These are phyloP conservation scores for Lasioglossum leucozonium DNA, from an alignment of 2,888 invertebrate species.

Conservation along the genomic window DNA sequence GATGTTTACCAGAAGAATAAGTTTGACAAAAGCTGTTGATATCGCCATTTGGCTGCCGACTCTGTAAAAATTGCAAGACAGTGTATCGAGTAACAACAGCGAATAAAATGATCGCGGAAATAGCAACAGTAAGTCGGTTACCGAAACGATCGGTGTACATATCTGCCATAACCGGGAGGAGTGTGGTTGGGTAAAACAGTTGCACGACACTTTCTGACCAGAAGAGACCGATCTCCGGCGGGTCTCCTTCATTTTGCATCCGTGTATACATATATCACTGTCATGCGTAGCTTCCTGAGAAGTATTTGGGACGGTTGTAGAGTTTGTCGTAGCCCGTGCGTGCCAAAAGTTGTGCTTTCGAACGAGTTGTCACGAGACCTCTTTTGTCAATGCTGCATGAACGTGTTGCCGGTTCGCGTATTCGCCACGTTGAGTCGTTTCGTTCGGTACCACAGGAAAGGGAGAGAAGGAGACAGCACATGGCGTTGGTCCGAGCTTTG, in stretches of 20 bases:
- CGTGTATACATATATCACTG: conserved; percentile 45
- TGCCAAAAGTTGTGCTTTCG: conserved; percentile 65
- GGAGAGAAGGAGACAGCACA: conserved; percentile 95
- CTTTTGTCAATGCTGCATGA: conserved; percentile 55
- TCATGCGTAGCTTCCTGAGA: conserved; percentile 60
- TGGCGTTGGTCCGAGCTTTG: conserved; percentile 93
- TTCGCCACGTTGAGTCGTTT: conserved; percentile 36
- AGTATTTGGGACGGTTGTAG: conserved; percentile 74
- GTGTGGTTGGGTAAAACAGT: conserved; percentile 52
- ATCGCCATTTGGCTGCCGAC: background rate
- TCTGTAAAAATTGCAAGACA: conserved; percentile 2
- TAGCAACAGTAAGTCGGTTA: background rate
- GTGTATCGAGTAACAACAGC: background rate
- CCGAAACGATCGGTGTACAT: conserved; percentile 8
- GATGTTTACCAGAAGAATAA: background rate
- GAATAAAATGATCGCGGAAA: background rate
- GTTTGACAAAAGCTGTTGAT: background rate
- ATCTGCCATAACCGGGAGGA: conserved; percentile 3
- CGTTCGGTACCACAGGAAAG: conserved; percentile 88
- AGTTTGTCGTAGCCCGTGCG: conserved; percentile 71
- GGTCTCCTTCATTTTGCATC: conserved; percentile 50
- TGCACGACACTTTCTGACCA: conserved; percentile 61
- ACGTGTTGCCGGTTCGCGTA: background rate
- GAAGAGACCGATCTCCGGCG: conserved; percentile 9
- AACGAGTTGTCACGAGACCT: conserved; percentile 25